These are phyloP conservation scores for Euglossa dilemma DNA, from an alignment of 1,140 invertebrate genomes.

Conservation along the genomic window DNA sequence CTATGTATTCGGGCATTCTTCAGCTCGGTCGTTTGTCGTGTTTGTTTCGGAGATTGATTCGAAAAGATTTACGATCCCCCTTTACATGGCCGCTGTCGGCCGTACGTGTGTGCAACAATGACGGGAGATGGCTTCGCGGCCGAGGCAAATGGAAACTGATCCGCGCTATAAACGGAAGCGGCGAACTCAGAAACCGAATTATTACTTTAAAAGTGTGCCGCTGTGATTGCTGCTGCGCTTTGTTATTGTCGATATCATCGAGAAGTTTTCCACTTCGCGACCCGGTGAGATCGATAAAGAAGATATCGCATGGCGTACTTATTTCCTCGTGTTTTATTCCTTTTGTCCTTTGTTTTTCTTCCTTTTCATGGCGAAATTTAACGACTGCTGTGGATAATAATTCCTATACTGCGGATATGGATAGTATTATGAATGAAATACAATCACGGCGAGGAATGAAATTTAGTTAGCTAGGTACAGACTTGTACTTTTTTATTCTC, in stretches of 20 bases:
- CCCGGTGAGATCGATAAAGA: not conserved
- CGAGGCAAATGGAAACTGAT: not conserved
- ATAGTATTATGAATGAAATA: not conserved
- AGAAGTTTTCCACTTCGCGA: conserved; percentile 22
- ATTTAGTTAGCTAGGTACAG: no score
- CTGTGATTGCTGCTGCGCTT: not conserved
- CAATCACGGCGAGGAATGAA: not conserved
- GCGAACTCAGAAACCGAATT: not conserved
- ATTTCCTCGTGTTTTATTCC: not conserved
- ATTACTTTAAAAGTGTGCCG: not conserved
- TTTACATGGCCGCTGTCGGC: not conserved
- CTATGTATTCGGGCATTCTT: not conserved
- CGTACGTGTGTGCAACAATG: not conserved
- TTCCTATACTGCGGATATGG: no score
- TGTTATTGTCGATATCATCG: conserved; percentile 31
- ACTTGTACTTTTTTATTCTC: not conserved
- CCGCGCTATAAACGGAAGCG: not conserved
- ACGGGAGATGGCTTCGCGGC: not conserved
- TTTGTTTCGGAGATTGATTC: conserved; percentile 14
- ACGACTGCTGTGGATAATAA: not conserved
- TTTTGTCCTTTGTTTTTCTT: not conserved
- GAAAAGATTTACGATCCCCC: conserved; percentile 21
- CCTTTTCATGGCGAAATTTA: not conserved
- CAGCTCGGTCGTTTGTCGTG: not conserved
- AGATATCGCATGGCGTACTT: not conserved